Base-by-base conservation (phyloP, 2,888 invertebrate genomes). In the Cheilosia variabilis region DNA sequence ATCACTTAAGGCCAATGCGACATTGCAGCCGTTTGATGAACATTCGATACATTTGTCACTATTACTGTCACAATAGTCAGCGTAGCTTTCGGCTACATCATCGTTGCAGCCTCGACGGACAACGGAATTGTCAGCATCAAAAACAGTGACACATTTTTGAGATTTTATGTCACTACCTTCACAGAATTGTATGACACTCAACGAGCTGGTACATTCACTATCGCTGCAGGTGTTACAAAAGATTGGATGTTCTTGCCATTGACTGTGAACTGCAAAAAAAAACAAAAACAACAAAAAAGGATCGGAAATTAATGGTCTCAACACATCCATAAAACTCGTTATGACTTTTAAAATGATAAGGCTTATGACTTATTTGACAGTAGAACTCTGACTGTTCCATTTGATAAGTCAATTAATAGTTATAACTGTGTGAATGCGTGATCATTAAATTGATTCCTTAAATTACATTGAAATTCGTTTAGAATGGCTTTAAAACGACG, bases 71-170 rank as follows among this genome's bases (percentile, higher is more conserved):
- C 88, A 88, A 52, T 82, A 87, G 4, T 7, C 68, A 7, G 19
- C 47, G 22, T 84, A 22, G 1, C 9, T 55, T n/a, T 9, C 17
- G 4, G 22, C 6, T 2, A 88, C 50, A 4, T 27, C 52, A 57
- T 90, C 88, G 22, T 88, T 89, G 88, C 90, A 91, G 10, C 91
- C 90, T 2, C 91, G 88, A n/a, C 88, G 87, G 0, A 87, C 62
- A 4, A 91, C 90, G 1, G 71, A 52, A 0, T 88, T 89, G 4
- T 50, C 47, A 9, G n/a, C 34, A 55, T 80, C 83, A 31, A 90
- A 89, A 4, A 89, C 88, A 13, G 89, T 89, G 45, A 89, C 57
- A 52, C 90, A 91, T 17, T 87, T 88, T 53, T 90, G 89, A 4
- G 81, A 88, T 47, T 58, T 24, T 41, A 87, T 82, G 41, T 89